Evolutionary conservation across 2,113 vertebrate genomes (phyloP).

Genomic region (Cyprinodon tularosa): DNA sequence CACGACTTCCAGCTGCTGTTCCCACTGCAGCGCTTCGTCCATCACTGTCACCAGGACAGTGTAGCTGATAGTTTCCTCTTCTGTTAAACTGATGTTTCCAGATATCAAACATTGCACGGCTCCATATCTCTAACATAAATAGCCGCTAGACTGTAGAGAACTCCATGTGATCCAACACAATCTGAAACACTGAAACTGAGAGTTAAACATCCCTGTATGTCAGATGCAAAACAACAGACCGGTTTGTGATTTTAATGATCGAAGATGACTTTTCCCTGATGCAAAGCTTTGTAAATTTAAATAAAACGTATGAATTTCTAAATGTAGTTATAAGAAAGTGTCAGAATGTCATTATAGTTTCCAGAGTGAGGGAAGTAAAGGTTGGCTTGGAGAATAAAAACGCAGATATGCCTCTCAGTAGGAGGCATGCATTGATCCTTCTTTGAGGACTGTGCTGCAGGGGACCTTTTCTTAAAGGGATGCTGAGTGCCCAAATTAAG

Average conservation of each 20-base stretch:
- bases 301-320: not conserved
- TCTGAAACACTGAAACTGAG: constrained; percentile 32
- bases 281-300: not conserved
- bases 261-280: not conserved
- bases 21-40: constrained; percentile 2
- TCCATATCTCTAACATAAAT: constrained; percentile 46
- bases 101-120: constrained; percentile 35
- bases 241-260: too few relatives aligned
- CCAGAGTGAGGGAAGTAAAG: not conserved
- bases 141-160: constrained; percentile 20
- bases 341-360: not conserved
- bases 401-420: not conserved
- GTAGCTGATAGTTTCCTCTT: constrained; percentile 19
- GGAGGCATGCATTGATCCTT: not conserved
- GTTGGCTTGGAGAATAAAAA: not conserved
- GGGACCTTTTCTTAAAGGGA: not conserved
- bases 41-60: constrained; percentile 6
- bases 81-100: constrained; percentile 17
- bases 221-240: too few relatives aligned
- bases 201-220: not conserved
- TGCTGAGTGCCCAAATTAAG: not conserved
- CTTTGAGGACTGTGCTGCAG: not conserved
- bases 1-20: not conserved
- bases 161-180: constrained; percentile 13
- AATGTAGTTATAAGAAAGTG: not conserved